A percentile compares a stretch with the other conserved stretches of the same genome.
phyloP scores from a whole-genome alignment of 2,888 invertebrate genomes.

The Meliscaeva auricollis region DNA sequence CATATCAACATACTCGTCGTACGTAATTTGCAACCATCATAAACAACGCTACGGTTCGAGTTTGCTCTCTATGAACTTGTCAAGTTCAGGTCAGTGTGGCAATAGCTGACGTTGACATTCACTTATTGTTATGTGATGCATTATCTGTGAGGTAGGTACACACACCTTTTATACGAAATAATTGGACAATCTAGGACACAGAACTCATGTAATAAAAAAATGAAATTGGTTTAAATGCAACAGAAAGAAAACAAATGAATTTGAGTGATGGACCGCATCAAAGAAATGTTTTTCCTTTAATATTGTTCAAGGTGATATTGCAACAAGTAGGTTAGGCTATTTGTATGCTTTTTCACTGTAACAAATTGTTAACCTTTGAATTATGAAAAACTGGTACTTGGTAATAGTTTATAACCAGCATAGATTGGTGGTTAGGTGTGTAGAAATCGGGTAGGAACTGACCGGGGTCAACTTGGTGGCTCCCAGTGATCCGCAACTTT shows the following conservation, averaged over 20 bases:
- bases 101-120: slow-evolving; percentile 70
- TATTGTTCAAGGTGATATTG: no score
- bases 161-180: slow-evolving; percentile 2
- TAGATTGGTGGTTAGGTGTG: no score
- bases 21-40: slow-evolving; percentile 48
- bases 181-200: slow-evolving; percentile 31
- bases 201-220: background rate
- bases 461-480: no score
- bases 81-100: slow-evolving; percentile 76
- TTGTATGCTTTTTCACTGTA: no score
- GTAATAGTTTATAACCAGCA: no score
- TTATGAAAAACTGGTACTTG: background rate
- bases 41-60: slow-evolving; percentile 29
- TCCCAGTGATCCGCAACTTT: no score
- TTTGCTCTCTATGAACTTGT: slow-evolving; percentile 59
- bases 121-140: slow-evolving; percentile 53
- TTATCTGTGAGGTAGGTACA: slow-evolving; percentile 3
- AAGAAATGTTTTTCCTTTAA: background rate
- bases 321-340: no score
- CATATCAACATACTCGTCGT: background rate
- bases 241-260: background rate
- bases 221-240: slow-evolving; percentile 6
- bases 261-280: background rate
- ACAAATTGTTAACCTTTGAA: no score
- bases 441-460: no score